Evolutionary conservation across 2,113 vertebrate genomes (phyloP).

Genomic region (Catharus minimus): DNA sequence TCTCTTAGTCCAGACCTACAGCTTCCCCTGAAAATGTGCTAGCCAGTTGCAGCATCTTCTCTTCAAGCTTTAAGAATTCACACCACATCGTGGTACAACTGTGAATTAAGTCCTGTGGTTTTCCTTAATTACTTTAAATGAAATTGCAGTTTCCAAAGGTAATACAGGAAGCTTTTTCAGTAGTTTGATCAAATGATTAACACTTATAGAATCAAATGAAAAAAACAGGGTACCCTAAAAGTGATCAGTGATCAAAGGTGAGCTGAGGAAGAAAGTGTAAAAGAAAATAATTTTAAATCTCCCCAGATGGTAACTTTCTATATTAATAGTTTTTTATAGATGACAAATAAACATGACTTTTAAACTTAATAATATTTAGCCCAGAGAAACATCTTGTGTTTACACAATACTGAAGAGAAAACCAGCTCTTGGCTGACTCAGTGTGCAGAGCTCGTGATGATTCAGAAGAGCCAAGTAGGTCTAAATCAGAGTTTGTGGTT

Average conservation of each 20-base stretch:
- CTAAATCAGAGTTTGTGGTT: constrained; percentile 46
- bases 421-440: constrained; percentile 40
- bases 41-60: not conserved
- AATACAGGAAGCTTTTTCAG: not conserved
- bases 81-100: not conserved
- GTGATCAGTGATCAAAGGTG: not conserved
- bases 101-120: not conserved
- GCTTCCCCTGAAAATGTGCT: not conserved
- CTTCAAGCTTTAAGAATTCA: not conserved
- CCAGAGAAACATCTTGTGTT: constrained; percentile 56
- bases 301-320: not conserved
- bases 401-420: constrained; percentile 53
- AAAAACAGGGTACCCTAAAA: not conserved
- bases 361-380: constrained; percentile 50
- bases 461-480: constrained; percentile 51
- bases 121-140: not conserved
- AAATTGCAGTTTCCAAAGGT: not conserved
- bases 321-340: not conserved
- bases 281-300: not conserved
- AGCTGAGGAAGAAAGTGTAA: not conserved
- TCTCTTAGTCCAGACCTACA: not conserved
- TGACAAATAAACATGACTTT: constrained; percentile 46
- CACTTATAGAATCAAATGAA: not conserved
- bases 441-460: constrained; percentile 48
- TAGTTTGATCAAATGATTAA: not conserved